Percentiles rank a stretch among this genome's conserved stretches.
phyloP scores from a whole-genome alignment of 1,140 invertebrate species.

The Ips nitidus region DNA sequence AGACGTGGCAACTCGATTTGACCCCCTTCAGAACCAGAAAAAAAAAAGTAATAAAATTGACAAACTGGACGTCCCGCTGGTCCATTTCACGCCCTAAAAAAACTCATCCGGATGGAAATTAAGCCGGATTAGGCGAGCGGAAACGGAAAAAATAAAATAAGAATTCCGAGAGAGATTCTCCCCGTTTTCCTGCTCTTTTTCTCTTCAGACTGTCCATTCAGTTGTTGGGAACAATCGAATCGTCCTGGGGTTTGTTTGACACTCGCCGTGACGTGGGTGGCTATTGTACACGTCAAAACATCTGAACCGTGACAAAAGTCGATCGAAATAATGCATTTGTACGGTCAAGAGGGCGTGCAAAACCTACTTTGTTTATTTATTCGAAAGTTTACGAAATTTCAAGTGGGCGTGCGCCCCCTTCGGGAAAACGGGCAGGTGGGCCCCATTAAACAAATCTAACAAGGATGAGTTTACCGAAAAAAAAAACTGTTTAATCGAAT shows the following conservation, averaged over 20 bases:
- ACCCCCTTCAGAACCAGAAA: constrained; percentile 15
- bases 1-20: constrained; percentile 17
- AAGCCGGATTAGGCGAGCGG: constrained; percentile 42
- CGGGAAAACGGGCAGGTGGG: neutral
- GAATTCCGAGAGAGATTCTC: constrained; percentile 30
- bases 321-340: neutral
- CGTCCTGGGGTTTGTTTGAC: neutral
- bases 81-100: constrained; percentile 45
- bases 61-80: constrained; percentile 39
- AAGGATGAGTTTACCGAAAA: neutral
- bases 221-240: neutral
- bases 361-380: neutral
- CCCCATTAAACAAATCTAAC: neutral
- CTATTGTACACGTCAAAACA: constrained; percentile 6
- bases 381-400: constrained; percentile 1
- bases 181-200: neutral
- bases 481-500: constrained; percentile 21
- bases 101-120: constrained; percentile 44
- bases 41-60: constrained; percentile 35
- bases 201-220: neutral
- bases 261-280: constrained; percentile 1
- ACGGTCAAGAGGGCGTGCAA: constrained; percentile 2
- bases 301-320: constrained; percentile 2
- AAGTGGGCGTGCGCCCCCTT: constrained; percentile 1
- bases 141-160: constrained; percentile 47